Evolutionary conservation across 2,888 invertebrate species (phyloP).

Genomic region (Endomychus coccineus): DNA sequence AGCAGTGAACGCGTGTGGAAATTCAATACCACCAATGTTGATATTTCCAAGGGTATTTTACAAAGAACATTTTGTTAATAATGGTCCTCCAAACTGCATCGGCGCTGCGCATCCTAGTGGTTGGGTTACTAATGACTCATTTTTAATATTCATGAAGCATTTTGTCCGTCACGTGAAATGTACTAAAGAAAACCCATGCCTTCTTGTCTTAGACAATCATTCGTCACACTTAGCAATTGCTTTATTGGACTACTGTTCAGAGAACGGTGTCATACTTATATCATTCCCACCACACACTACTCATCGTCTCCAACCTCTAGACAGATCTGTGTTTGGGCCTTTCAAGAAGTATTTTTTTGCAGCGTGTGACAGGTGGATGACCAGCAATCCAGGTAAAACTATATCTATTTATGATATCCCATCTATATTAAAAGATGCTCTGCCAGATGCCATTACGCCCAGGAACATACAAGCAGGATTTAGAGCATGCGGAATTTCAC

Average conservation of each 20-base stretch:
- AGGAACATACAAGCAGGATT: conserved; percentile 23
- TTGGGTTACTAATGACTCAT: conserved; percentile 5
- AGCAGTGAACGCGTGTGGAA: no score
- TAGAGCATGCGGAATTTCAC: conserved; percentile 21
- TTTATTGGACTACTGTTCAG: conserved; percentile 3
- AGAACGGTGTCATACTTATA: conserved; percentile 5
- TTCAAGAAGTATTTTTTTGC: conserved; percentile 12
- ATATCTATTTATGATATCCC: conserved; percentile 20
- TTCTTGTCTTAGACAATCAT: conserved; percentile 5
- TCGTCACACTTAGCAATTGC: conserved; percentile 4
- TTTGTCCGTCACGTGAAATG: conserved; percentile 2
- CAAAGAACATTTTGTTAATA: no score
- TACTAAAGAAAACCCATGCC: not conserved
- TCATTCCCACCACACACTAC: conserved; percentile 9
- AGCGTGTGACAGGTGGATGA: conserved; percentile 17
- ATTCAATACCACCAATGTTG: no score
- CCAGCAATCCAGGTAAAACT: conserved; percentile 17
- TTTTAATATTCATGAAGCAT: conserved; percentile 4
- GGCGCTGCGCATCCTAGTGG: conserved; percentile 1
- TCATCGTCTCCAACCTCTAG: conserved; percentile 17
- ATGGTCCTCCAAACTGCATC: no score
- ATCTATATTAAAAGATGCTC: conserved; percentile 12
- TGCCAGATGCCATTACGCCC: conserved; percentile 12
- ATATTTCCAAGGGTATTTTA: no score
- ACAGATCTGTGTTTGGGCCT: conserved; percentile 16